Percentiles rank a stretch among this genome's conserved stretches.
Conservation (phyloP, 2,888 invertebrate species). For the Campoletis raptor region DNA sequence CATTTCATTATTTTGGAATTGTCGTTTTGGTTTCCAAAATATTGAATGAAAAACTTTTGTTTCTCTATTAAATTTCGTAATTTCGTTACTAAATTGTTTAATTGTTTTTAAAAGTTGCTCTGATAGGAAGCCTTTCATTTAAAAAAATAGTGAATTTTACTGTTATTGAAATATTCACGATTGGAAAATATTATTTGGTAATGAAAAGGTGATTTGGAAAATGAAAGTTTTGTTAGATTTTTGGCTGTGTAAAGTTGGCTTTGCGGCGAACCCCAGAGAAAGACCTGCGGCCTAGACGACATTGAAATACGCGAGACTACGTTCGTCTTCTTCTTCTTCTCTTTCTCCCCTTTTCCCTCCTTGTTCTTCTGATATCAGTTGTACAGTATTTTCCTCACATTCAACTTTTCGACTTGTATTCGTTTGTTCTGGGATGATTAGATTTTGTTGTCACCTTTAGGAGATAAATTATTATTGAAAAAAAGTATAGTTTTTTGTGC, state of each 20-base stretch:
- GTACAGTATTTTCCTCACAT: conserved; percentile 34
- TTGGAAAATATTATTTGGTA: neutral
- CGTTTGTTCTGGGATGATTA: neutral
- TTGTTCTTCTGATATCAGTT: conserved; percentile 49
- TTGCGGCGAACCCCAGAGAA: conserved; percentile 55
- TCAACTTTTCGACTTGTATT: conserved; percentile 29
- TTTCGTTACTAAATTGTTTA: neutral
- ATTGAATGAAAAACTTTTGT: neutral
- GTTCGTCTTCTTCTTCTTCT: conserved; percentile 49
- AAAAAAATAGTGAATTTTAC: neutral
- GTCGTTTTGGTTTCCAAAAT: neutral
- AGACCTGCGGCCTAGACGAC: conserved; percentile 67
- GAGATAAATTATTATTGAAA: neutral
- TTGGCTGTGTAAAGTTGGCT: conserved; percentile 64
- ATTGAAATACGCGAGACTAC: conserved; percentile 71
- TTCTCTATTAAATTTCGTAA: neutral
- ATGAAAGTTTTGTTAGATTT: neutral
- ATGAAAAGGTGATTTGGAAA: neutral
- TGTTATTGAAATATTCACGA: neutral
- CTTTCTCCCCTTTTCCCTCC: conserved; percentile 40
- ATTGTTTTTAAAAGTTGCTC: neutral
- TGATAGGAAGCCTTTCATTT: neutral
- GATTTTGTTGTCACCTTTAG: neutral
- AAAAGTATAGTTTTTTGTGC: neutral
- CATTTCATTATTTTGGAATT: neutral